Percentiles rank a stretch among this genome's conserved stretches.
Evolutionary conservation across 1,140 invertebrate species (phyloP).

Genomic region (Drosophila mauritiana): DNA sequence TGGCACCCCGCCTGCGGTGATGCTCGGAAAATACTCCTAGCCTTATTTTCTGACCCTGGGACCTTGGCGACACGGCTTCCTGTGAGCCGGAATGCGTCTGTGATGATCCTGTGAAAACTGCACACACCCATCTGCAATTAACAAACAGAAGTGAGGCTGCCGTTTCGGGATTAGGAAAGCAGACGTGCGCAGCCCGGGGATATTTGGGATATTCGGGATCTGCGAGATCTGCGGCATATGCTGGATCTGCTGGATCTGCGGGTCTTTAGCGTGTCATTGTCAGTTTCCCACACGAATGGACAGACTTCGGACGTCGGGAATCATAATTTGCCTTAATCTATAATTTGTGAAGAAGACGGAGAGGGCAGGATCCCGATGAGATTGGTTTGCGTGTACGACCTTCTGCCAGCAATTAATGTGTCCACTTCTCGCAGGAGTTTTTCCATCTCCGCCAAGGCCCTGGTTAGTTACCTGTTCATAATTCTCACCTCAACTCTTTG

Average conservation of each 20-base stretch:
- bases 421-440: slow-evolving; percentile 35
- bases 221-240: slow-evolving; percentile 29
- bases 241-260: slow-evolving; percentile 41
- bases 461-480: slow-evolving; percentile 33
- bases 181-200: slow-evolving; percentile 40
- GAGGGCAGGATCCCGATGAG: not conserved
- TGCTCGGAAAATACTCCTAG: not conserved
- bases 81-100: slow-evolving; percentile 45
- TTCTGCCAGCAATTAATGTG: slow-evolving; percentile 67
- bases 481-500: slow-evolving; percentile 42
- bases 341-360: slow-evolving; percentile 31
- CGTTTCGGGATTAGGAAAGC: slow-evolving; percentile 58
- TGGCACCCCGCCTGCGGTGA: slow-evolving; percentile 21
- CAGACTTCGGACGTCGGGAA: slow-evolving; percentile 15
- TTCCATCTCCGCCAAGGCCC: not conserved
- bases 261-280: slow-evolving; percentile 57
- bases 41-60: slow-evolving; percentile 10
- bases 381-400: slow-evolving; percentile 54
- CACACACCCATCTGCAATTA: slow-evolving; percentile 78
- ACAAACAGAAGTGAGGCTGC: slow-evolving; percentile 81
- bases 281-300: slow-evolving; percentile 45
- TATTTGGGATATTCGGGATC: slow-evolving; percentile 2
- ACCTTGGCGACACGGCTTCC: slow-evolving; percentile 53
- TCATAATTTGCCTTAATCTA: slow-evolving; percentile 53
- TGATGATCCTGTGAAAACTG: slow-evolving; percentile 79